Base-by-base conservation (phyloP, 2,797 vertebrate genomes). In the Cossypha niveicapilla region DNA sequence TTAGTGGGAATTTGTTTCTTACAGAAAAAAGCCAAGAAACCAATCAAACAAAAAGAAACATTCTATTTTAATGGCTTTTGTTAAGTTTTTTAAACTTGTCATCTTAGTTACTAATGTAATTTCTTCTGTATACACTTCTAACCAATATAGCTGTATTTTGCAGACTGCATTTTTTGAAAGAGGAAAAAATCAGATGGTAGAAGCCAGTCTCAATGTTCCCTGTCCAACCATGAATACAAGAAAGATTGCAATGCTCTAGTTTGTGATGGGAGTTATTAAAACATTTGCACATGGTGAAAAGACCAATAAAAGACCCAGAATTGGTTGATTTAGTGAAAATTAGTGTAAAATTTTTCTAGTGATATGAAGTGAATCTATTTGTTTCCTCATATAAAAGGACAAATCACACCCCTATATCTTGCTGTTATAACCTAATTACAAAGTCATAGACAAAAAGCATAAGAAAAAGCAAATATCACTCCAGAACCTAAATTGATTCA, bases 401-500 rank as follows among this genome's bases (percentile, higher is more conserved):
- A 50, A 86, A 67, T 61, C 48, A n/a, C 9, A 30, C 0, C 0
- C 1, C 1, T 57, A 4, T 25, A 60, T 71, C 48, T 81, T 81
- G 27, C 50, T 62, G 5, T 42, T 75, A 65, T 12, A 34, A 42
- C n/a, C 42, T 61, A 80, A 61, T 27, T 67, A 24, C 2, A 27
- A 92, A 83, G 19, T 13, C 41, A 74, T 6, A 63, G 35, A 42
- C 27, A 39, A 72, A 90, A 93, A 14, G 28, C 22, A 37, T n/a
- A 50, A 68, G 21, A 23, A 86, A 58, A 44, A 86, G 57, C n/a
- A 77, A 88, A 45, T 35, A 71, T 11, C 22, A 50, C 19, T 77
- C 57, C 73, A 78, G 47, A 92, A 74, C 18, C 8, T 18, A 47
- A 39, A n/a, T 0, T 53, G 10, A 50, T 75, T 78, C 68, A 81